phyloP scores from a whole-genome alignment of 2,797 vertebrate genomes.

The Heliangelus exortis region DNA sequence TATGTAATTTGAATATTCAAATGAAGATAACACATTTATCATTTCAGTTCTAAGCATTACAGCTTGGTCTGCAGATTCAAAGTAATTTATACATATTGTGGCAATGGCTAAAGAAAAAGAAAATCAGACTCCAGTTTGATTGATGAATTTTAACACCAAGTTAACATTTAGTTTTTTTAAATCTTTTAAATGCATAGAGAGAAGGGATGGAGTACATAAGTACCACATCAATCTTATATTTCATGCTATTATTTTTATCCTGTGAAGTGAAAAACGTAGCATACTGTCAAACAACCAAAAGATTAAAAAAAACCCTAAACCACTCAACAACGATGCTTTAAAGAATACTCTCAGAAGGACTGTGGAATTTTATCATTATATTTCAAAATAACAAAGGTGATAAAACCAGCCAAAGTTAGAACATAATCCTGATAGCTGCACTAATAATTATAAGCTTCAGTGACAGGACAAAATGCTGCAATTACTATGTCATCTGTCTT shows the following conservation, averaged over 20 bases:
- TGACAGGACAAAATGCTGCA: slow-evolving; percentile 84
- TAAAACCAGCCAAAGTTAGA: slow-evolving; percentile 71
- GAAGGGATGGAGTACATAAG: neutral
- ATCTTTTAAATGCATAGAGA: neutral
- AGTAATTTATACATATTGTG: neutral
- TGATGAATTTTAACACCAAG: slow-evolving; percentile 19
- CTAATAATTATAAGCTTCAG: slow-evolving; percentile 87
- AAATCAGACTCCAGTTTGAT: neutral
- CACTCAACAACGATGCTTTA: slow-evolving; percentile 8
- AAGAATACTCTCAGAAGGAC: slow-evolving; percentile 33
- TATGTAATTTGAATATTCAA: slow-evolving; percentile 12
- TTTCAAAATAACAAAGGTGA: slow-evolving; percentile 75
- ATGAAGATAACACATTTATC: neutral
- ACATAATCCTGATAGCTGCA: slow-evolving; percentile 73
- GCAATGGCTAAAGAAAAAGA: neutral
- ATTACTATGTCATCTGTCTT: slow-evolving; percentile 85
- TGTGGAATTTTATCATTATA: slow-evolving; percentile 66
- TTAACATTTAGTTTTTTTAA: neutral
- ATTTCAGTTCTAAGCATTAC: neutral
- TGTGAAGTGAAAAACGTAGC: neutral
- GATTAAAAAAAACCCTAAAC: neutral
- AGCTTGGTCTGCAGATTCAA: neutral
- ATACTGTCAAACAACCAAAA: slow-evolving; percentile 4
- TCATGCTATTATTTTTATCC: neutral
- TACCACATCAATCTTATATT: neutral